Percentiles rank a stretch among this genome's conserved stretches.
Evolutionary conservation across 1,140 invertebrate species (phyloP).

Genomic region (Drosophila repleta): DNA sequence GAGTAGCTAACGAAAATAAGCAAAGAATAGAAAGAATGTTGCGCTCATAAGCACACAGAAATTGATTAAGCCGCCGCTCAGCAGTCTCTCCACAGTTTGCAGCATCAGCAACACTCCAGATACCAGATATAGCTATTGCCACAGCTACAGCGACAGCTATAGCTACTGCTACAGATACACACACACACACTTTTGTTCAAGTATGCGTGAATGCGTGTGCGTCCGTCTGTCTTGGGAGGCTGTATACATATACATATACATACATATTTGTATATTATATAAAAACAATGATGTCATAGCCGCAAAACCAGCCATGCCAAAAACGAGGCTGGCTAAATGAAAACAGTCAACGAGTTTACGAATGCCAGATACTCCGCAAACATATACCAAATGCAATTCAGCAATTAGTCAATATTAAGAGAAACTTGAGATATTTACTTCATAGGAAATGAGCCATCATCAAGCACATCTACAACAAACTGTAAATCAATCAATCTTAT

Average conservation of each 20-base stretch:
- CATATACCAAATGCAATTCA: too few relatives aligned
- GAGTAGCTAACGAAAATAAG: conserved; percentile 21
- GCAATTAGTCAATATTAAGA: too few relatives aligned
- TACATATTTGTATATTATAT: conserved; percentile 21
- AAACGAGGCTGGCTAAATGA: conserved; percentile 5
- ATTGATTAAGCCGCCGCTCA: conserved; percentile 32
- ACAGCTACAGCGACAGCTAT: conserved; percentile 9
- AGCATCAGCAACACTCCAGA: conserved; percentile 3
- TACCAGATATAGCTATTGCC: not conserved
- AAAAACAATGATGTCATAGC: conserved; percentile 47
- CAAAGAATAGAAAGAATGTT: not conserved
- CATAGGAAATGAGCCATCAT: too few relatives aligned
- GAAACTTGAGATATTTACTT: too few relatives aligned
- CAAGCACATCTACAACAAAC: too few relatives aligned
- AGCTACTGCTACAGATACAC: too few relatives aligned
- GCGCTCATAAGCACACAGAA: conserved; percentile 30
- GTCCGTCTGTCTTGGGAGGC: conserved; percentile 19
- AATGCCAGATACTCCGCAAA: not conserved
- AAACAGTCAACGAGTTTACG: not conserved
- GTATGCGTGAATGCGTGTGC: not conserved
- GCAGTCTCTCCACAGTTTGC: conserved; percentile 9
- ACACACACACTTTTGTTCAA: conserved; percentile 4
- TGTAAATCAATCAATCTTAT: too few relatives aligned
- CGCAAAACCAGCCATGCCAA: conserved; percentile 19
- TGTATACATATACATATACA: conserved; percentile 16